phyloP scores from a whole-genome alignment of 2,113 vertebrate genomes.

The Tamias sibiricus region DNA sequence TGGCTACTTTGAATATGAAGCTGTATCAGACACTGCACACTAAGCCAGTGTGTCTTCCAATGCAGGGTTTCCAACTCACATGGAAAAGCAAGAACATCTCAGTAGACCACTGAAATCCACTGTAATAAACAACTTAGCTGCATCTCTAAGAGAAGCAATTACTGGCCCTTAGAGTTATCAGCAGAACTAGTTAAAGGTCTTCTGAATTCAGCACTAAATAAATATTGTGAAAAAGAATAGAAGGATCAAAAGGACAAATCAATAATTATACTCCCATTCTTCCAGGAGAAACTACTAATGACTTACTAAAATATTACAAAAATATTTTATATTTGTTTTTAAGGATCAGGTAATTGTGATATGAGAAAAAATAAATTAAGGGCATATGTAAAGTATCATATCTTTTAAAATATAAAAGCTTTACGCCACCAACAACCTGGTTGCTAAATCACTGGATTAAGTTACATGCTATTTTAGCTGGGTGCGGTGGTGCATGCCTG shows the following conservation, averaged over 20 bases:
- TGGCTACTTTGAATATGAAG: background rate
- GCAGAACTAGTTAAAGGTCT: background rate
- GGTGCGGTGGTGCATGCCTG: no score
- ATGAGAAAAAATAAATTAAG: constrained; percentile 37
- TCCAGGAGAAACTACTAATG: background rate
- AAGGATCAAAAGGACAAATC: background rate
- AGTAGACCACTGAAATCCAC: background rate
- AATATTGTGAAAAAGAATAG: constrained; percentile 9
- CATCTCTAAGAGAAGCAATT: background rate
- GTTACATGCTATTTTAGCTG: background rate
- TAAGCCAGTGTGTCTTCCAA: background rate
- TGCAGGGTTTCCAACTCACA: background rate
- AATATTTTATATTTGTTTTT: background rate
- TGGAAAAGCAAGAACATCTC: background rate
- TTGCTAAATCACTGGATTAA: background rate
- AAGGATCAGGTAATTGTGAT: background rate
- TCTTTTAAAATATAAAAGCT: background rate
- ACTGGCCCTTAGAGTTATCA: background rate
- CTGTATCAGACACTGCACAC: background rate
- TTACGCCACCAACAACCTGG: background rate
- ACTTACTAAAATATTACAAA: background rate
- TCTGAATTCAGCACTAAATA: constrained; percentile 35
- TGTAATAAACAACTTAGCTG: background rate
- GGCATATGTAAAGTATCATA: background rate
- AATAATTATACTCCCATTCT: background rate